Conservation (phyloP, 1,140 invertebrate species). For the Heliconius eleuchia region DNA sequence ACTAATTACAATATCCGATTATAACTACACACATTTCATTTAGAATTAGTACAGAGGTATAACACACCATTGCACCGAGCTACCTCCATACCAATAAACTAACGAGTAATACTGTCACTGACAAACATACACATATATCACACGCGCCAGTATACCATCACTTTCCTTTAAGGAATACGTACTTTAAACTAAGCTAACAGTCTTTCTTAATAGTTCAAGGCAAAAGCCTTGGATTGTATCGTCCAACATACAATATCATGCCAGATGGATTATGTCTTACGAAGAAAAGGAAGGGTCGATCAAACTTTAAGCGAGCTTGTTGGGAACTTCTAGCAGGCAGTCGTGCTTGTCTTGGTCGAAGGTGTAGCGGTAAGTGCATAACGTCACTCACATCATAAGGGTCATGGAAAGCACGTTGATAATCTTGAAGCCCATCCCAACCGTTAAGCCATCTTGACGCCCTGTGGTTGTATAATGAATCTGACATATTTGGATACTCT, state of each 20-base stretch:
- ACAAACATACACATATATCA: constrained; percentile 66
- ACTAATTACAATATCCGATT: constrained; percentile 28
- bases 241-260: constrained; percentile 91
- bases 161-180: constrained; percentile 73
- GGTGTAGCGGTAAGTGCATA: constrained; percentile 84
- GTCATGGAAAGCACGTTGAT: constrained; percentile 84
- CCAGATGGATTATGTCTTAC: constrained; percentile 93
- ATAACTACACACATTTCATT: constrained; percentile 50
- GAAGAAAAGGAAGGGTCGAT: constrained; percentile 92
- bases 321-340: constrained; percentile 82
- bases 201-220: constrained; percentile 81
- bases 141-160: constrained; percentile 73
- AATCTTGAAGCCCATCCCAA: constrained; percentile 78
- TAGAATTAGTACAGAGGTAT: constrained; percentile 60
- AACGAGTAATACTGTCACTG: constrained; percentile 74
- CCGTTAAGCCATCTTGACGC: constrained; percentile 64
- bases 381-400: constrained; percentile 83
- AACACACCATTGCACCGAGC: constrained; percentile 39
- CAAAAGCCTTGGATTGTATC: constrained; percentile 91
- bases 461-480: constrained; percentile 57
- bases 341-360: constrained; percentile 86
- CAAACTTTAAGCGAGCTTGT: constrained; percentile 87
- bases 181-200: constrained; percentile 76
- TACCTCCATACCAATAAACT: constrained; percentile 60
- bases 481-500: constrained; percentile 87